A percentile compares a stretch with the other conserved stretches of the same genome.
These are phyloP conservation scores for Tinea trinotella DNA, from an alignment of 2,888 invertebrate genomes.

Conservation along the genomic window DNA sequence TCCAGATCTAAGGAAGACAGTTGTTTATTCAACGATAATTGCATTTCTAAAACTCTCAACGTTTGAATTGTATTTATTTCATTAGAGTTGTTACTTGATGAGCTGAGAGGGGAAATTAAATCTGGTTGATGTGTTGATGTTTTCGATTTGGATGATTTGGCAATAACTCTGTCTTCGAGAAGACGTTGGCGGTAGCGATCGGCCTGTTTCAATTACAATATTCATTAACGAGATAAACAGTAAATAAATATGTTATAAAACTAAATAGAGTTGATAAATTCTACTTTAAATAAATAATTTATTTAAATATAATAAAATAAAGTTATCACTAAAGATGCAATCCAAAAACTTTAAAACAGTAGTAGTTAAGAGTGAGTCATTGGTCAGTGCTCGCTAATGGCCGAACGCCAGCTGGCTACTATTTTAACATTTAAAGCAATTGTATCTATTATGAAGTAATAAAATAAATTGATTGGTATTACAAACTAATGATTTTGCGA, in stretches of 20 bases:
- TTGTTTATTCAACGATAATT: constrained; percentile 52
- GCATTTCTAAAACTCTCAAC: constrained; percentile 55
- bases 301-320: constrained; percentile 3
- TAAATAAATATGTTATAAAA: constrained; percentile 25
- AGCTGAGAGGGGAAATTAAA: constrained; percentile 33
- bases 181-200: constrained; percentile 59
- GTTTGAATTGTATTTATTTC: constrained; percentile 44
- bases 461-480: constrained; percentile 16
- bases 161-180: constrained; percentile 51
- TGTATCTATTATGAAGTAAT: constrained; percentile 15
- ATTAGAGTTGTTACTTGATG: constrained; percentile 30
- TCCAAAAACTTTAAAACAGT: background rate
- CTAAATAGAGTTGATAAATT: constrained; percentile 14
- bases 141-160: constrained; percentile 39
- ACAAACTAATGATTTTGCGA: background rate
- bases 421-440: constrained; percentile 18
- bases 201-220: constrained; percentile 60
- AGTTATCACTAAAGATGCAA: no score
- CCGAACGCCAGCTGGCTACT: constrained; percentile 42
- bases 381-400: constrained; percentile 41
- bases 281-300: background rate
- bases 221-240: constrained; percentile 13
- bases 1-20: constrained; percentile 48
- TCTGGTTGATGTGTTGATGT: constrained; percentile 43
- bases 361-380: constrained; percentile 25